These are phyloP conservation scores for Misgurnus anguillicaudatus DNA, from an alignment of 2,113 vertebrate species.

Conservation along the genomic window DNA sequence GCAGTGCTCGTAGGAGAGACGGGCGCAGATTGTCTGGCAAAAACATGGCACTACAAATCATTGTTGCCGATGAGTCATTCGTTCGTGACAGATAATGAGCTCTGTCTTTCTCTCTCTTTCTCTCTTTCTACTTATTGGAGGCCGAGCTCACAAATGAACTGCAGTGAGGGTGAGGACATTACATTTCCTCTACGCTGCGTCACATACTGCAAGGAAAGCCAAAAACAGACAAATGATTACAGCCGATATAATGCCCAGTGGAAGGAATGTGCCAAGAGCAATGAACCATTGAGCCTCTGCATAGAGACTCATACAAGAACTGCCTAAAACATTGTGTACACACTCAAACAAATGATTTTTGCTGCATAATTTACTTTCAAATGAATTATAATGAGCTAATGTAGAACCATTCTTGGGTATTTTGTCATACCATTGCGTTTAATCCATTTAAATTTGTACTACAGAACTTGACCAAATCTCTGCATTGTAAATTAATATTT, in stretches of 20 bases:
- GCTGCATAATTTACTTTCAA: no score
- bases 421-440: no score
- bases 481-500: no score
- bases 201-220: conserved; percentile 55
- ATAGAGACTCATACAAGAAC: conserved; percentile 12
- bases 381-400: no score
- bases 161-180: conserved; percentile 47
- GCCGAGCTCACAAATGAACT: conserved; percentile 30
- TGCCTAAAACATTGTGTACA: not conserved
- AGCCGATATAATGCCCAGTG: conserved; percentile 41
- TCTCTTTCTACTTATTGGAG: conserved; percentile 39
- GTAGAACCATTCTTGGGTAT: no score
- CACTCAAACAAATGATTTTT: no score
- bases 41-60: conserved; percentile 48
- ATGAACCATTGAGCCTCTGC: conserved; percentile 2
- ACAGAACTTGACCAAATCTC: no score
- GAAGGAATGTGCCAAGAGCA: conserved; percentile 23
- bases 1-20: conserved; percentile 35
- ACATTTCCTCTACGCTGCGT: conserved; percentile 51
- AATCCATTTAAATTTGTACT: no score
- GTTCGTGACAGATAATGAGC: conserved; percentile 70
- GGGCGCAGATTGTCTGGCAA: conserved; percentile 47
- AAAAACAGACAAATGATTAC: conserved; percentile 63
- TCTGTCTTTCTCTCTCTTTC: conserved; percentile 38
- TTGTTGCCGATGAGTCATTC: conserved; percentile 61